A percentile compares a stretch with the other conserved stretches of the same genome.
These are phyloP conservation scores for Platycheirus albimanus DNA, from an alignment of 2,888 invertebrate genomes.

Conservation along the genomic window DNA sequence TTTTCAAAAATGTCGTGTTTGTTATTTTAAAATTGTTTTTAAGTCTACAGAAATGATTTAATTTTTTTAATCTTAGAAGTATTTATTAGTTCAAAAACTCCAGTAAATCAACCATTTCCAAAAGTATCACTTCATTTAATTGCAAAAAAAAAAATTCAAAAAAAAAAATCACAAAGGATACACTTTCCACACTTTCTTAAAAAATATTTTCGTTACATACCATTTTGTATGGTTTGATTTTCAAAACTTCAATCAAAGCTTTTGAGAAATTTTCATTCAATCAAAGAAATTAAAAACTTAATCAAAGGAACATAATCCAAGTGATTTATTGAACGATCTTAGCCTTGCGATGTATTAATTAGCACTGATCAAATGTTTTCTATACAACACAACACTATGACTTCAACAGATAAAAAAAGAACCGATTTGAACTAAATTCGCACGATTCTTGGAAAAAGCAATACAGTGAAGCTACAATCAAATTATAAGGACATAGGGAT, in stretches of 20 bases:
- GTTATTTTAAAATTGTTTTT: too few relatives aligned
- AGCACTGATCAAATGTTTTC: slow-evolving; percentile 33
- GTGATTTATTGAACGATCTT: slow-evolving; percentile 28
- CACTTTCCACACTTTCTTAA: too few relatives aligned
- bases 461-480: not conserved
- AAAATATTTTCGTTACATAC: not conserved
- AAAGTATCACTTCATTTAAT: too few relatives aligned
- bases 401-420: slow-evolving; percentile 26
- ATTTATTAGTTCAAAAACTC: too few relatives aligned
- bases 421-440: slow-evolving; percentile 25
- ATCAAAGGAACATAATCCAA: slow-evolving; percentile 15
- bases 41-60: too few relatives aligned
- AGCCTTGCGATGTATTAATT: slow-evolving; percentile 10
- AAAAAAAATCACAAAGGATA: too few relatives aligned
- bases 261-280: not conserved
- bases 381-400: not conserved
- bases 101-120: not conserved
- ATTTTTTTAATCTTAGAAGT: too few relatives aligned
- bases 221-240: not conserved
- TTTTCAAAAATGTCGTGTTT: too few relatives aligned
- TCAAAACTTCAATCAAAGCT: not conserved
- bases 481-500: not conserved
- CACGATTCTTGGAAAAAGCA: slow-evolving; percentile 1
- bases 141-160: too few relatives aligned
- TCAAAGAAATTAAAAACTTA: slow-evolving; percentile 4